A percentile compares a stretch with the other conserved stretches of the same genome.
Conservation (phyloP, 2,888 invertebrate genomes). For the Phoenoteleia sp. region DNA sequence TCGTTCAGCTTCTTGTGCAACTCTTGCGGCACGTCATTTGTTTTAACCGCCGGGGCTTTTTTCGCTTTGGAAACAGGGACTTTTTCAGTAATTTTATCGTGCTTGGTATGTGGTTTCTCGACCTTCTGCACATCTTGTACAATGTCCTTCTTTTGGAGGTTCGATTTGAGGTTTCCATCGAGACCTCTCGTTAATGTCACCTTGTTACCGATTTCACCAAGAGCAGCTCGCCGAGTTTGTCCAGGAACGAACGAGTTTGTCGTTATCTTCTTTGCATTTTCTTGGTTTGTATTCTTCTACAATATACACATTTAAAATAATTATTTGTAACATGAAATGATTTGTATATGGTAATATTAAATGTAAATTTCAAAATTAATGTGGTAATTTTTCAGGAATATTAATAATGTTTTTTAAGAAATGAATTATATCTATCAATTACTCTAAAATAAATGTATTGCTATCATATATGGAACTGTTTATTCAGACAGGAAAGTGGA, state of each 20-base stretch:
- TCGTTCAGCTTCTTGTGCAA: conserved; percentile 54
- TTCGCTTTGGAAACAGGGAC: conserved; percentile 77
- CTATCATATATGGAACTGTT: no score
- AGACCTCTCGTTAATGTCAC: conserved; percentile 85
- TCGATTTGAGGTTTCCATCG: conserved; percentile 82
- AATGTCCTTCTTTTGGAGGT: conserved; percentile 65
- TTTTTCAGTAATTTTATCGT: conserved; percentile 78
- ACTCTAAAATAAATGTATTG: no score
- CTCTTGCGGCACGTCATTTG: conserved; percentile 46
- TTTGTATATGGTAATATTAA: no score
- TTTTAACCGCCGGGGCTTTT: conserved; percentile 65
- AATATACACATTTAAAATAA: no score
- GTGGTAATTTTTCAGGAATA: no score
- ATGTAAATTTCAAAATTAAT: no score
- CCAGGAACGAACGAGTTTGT: conserved; percentile 65
- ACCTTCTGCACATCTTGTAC: conserved; percentile 60
- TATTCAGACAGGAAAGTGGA: no score
- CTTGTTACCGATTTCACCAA: conserved; percentile 88
- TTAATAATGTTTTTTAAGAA: no score
- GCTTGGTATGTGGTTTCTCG: conserved; percentile 63
- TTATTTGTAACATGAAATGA: no score
- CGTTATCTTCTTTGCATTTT: conserved; percentile 82
- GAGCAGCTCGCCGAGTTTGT: conserved; percentile 85
- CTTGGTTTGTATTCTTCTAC: conserved; percentile 82
- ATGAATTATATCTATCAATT: no score